Conservation (phyloP, 1,140 invertebrate genomes). For the Ostrea edulis region DNA sequence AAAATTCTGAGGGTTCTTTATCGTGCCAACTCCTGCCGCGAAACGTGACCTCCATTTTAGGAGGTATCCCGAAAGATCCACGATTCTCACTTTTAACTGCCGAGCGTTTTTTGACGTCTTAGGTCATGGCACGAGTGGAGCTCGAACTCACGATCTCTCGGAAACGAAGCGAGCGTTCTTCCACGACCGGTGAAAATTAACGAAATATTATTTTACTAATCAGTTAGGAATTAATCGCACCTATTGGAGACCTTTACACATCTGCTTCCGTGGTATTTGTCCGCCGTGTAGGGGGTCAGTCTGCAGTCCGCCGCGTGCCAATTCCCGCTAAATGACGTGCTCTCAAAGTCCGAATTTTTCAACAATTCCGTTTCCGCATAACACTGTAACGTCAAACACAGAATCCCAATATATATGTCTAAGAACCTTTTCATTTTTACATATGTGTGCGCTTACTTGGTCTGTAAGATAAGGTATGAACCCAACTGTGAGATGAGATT, state of each 20-base stretch:
- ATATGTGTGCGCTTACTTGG: neutral
- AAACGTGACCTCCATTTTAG: no score
- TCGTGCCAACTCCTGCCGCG: no score
- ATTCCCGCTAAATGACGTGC: constrained; percentile 20
- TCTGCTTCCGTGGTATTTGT: constrained; percentile 5
- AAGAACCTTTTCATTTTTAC: neutral
- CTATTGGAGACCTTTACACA: constrained; percentile 2
- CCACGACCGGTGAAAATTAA: no score
- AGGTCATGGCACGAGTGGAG: no score
- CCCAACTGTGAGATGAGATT: neutral
- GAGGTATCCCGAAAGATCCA: no score
- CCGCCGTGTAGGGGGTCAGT: neutral
- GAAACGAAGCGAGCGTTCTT: no score
- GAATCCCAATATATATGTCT: neutral
- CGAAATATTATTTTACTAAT: no score
- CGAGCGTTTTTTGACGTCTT: no score
- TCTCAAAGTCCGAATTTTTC: constrained; percentile 29
- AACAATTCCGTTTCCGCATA: constrained; percentile 9
- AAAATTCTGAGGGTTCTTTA: no score
- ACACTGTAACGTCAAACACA: neutral
- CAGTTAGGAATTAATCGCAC: neutral
- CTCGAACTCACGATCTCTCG: no score
- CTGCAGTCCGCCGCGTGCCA: constrained; percentile 6
- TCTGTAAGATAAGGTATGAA: neutral
- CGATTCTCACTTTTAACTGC: no score